Evolutionary conservation across 2,888 invertebrate genomes (phyloP).

Genomic region (Notocelia uddmanniana): DNA sequence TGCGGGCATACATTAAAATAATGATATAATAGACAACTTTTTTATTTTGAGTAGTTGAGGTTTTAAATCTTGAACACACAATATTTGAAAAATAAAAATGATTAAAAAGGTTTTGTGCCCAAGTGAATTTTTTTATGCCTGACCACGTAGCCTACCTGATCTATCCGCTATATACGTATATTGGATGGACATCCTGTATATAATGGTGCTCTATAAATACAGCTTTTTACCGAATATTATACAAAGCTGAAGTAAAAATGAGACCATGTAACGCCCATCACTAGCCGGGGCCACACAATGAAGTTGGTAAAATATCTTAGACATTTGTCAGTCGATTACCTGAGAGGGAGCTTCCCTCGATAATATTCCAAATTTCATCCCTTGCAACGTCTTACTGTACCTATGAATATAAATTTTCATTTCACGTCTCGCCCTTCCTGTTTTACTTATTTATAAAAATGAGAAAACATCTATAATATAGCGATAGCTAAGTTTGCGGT

Average conservation of each 20-base stretch:
- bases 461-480: constrained; percentile 39
- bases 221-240: background rate
- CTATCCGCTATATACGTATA: no score
- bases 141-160: background rate
- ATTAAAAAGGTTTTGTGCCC: no score
- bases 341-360: constrained; percentile 72
- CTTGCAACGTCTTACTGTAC: constrained; percentile 68
- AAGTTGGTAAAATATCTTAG: constrained; percentile 82
- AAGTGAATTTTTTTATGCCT: no score
- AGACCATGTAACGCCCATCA: constrained; percentile 52
- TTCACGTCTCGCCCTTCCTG: constrained; percentile 60
- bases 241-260: constrained; percentile 47
- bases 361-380: constrained; percentile 76
- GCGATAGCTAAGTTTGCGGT: constrained; percentile 40
- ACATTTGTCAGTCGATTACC: constrained; percentile 85
- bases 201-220: background rate
- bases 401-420: constrained; percentile 79
- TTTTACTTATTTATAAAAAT: constrained; percentile 55
- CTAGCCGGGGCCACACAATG: constrained; percentile 72
- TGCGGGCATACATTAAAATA: no score
- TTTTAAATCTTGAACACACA: no score
- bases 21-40: no score
- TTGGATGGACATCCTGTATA: no score
- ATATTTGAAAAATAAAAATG: no score
- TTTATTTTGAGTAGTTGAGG: no score